These are phyloP conservation scores for Sandelia bainsii DNA, from an alignment of 2,797 vertebrate genomes.

Conservation along the genomic window DNA sequence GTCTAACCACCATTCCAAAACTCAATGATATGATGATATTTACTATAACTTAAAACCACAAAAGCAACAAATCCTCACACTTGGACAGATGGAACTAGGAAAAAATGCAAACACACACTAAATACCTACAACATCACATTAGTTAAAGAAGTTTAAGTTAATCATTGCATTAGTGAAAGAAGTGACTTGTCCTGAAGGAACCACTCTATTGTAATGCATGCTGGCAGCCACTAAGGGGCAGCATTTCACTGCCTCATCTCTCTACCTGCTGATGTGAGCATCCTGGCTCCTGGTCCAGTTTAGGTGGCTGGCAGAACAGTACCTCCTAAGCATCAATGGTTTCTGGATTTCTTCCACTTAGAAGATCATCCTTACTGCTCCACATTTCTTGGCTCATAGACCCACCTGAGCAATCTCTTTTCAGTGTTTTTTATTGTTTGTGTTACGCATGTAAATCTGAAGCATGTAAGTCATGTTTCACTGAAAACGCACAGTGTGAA, in stretches of 20 bases:
- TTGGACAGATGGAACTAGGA: too few relatives aligned
- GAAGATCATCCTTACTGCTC: neutral
- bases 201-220: constrained; percentile 12
- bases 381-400: constrained; percentile 1
- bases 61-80: too few relatives aligned
- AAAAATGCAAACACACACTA: too few relatives aligned
- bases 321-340: constrained; percentile 1
- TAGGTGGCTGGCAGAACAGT: neutral
- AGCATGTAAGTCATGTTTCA: neutral
- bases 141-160: too few relatives aligned
- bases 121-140: too few relatives aligned
- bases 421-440: constrained; percentile 2
- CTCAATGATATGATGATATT: too few relatives aligned
- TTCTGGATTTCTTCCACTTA: neutral
- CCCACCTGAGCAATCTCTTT: neutral
- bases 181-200: neutral
- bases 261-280: constrained; percentile 13
- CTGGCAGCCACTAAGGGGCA: constrained; percentile 41
- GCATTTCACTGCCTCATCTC: constrained; percentile 20
- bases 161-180: neutral
- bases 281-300: constrained; percentile 29
- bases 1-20: too few relatives aligned
- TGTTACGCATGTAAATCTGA: constrained; percentile 10
- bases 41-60: too few relatives aligned
- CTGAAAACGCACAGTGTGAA: constrained; percentile 18